These are phyloP conservation scores for Gadus chalcogrammus DNA, from an alignment of 2,113 vertebrate genomes.

Conservation along the genomic window DNA sequence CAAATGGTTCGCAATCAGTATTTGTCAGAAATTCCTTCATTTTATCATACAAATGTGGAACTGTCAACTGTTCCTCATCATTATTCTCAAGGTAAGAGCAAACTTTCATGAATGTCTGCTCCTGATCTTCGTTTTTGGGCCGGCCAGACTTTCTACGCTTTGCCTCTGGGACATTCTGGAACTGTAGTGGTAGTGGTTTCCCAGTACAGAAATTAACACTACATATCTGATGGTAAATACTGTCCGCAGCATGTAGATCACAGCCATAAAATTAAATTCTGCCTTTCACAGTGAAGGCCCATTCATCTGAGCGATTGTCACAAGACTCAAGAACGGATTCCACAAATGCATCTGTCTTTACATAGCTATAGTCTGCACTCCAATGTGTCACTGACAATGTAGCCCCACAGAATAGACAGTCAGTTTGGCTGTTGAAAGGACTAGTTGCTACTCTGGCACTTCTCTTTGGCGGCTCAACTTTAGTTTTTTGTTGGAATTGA, in stretches of 20 bases:
- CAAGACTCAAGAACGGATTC: constrained; percentile 10
- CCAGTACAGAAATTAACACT: constrained; percentile 10
- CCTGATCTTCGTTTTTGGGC: constrained; percentile 16
- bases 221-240: constrained; percentile 14
- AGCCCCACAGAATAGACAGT: constrained; percentile 9
- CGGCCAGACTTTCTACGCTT: constrained; percentile 14
- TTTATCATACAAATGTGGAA: constrained; percentile 4
- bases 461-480: constrained; percentile 10
- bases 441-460: constrained; percentile 9
- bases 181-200: constrained; percentile 1
- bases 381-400: not conserved
- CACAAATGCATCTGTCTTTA: not conserved
- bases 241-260: constrained; percentile 20
- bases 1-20: constrained; percentile 11
- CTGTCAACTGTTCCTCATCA: constrained; percentile 17
- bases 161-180: constrained; percentile 5
- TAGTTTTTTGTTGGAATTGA: not conserved
- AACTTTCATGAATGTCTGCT: constrained; percentile 16
- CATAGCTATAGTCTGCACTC: not conserved
- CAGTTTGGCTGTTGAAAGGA: constrained; percentile 8
- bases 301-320: constrained; percentile 12
- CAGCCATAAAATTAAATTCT: constrained; percentile 5
- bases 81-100: constrained; percentile 18
- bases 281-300: constrained; percentile 16
- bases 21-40: constrained; percentile 13